Evolutionary conservation across 2,113 vertebrate genomes (phyloP).

Genomic region (Rissa tridactyla): DNA sequence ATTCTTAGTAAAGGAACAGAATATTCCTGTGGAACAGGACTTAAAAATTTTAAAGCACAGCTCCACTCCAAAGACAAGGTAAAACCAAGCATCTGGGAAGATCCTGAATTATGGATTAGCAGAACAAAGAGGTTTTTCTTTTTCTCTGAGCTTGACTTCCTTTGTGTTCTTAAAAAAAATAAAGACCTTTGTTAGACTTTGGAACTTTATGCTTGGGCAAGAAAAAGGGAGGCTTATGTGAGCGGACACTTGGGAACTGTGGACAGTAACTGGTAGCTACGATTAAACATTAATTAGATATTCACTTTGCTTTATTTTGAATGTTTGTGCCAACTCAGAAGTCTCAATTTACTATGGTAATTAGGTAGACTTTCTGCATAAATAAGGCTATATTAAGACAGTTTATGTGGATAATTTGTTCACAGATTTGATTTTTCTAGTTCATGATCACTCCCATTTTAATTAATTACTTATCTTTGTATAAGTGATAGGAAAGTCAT

Average conservation of each 20-base stretch:
- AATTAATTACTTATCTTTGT: conserved; percentile 22
- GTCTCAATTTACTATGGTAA: conserved; percentile 28
- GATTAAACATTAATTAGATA: background rate
- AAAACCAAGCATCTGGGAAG: background rate
- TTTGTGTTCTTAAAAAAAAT: background rate
- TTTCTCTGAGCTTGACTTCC: background rate
- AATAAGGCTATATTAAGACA: background rate
- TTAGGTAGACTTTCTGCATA: conserved; percentile 3
- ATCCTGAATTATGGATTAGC: background rate
- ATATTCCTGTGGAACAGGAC: background rate
- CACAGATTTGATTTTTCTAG: conserved; percentile 14
- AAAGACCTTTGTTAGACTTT: background rate
- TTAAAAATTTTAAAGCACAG: background rate
- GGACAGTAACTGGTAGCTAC: background rate
- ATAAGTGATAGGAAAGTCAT: background rate
- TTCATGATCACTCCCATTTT: background rate
- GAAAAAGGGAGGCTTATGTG: background rate
- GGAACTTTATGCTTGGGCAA: background rate
- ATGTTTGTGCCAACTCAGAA: conserved; percentile 4
- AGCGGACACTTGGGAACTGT: background rate
- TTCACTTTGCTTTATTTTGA: background rate
- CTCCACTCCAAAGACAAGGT: background rate
- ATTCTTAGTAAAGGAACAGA: background rate
- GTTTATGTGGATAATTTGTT: background rate
- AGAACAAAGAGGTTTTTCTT: background rate